Evolutionary conservation across 64 coral and sea anemone species (phyloP), one percentile per base, ranked within the genome.

Genomic region (Hydrozoanthus tunicans): DNA sequence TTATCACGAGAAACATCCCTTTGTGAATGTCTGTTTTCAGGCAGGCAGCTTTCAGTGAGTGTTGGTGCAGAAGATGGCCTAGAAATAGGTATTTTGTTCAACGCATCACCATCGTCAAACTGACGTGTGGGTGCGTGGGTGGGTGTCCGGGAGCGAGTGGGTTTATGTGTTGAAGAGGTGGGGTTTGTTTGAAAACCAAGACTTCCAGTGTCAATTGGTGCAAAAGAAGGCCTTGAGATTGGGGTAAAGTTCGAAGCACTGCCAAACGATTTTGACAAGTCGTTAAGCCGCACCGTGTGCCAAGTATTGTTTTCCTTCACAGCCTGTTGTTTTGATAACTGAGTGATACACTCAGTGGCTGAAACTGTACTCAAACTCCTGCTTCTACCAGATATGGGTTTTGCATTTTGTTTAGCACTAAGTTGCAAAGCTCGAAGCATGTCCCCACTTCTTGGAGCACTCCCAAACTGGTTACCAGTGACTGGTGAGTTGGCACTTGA

Each of bases 401-500:
- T 88, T 51, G 56, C 69, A 88, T 88, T 56, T 74, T 88, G 84
- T 74, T 88, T 56, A 61, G 84, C 84, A 59, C 53, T 74, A 51
- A 75, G 70, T 25, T 88, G 84, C 24, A 88, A 24, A 9, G 69
- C 84, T 58, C 56, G 53, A 5, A 88, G 54, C 84, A 59, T 88
- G 54, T 20, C 20, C 3, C 56, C 69, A 88, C 23, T 62, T 3
- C 51, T 88, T 7, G 17, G 9, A 62, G 4, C 14, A 64, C 80
- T 52, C 60, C 64, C 80, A 65, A 13, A 7, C 58, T 1, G 58
- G 32, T 13, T 60, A 52, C 80, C 26, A 82, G n/a, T 32, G 65
- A 63, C 60, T 27, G 58, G 80, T 15, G 80, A 52, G 6, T 10
- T 66, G 3, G 1, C 32, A 53, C 13, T 65, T 53, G 25, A 43